Base-by-base conservation (phyloP, 2,113 vertebrate species). In the Brachyhypopomus gauderio region DNA sequence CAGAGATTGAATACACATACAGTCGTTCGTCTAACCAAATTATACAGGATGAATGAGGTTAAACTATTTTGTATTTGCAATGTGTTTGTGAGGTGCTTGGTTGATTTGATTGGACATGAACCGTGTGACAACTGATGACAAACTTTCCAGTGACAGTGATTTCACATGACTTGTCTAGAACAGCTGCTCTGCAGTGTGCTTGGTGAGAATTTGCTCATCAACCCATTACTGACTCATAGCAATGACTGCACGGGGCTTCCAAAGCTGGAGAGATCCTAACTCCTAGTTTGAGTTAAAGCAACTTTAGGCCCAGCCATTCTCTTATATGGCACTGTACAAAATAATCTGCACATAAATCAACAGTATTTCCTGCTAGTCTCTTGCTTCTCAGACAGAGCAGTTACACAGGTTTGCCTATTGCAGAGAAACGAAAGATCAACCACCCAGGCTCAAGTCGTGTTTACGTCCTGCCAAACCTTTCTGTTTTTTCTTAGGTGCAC, bases 331-430 rank as follows among this genome's bases (percentile, higher is more conserved):
- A 55, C 30, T 34, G 45, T 34, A 23, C 45, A 70, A 27, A 58
- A 38, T 19, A 17, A 9, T 38, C 70, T 69, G 12, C 17, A 20
- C 11, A 34, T 60, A 38, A 19, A 34, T 58, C 38, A 60, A 12
- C 55, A 23, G 67, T 52, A 69, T 38, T 72, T 7, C 25, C 86
- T 87, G 75, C 82, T 84, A 74, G 63, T 23, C 36, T 41, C 52
- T 64, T 27, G 23, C 17, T 41, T 63, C 16, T 16, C 36, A 20
- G 59, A 52, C 27, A 11, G 80, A 74, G 52, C 38, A 70, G 77
- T 72, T 75, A 41, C 25, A 78, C 83, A 76, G 30, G 30, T 86
- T 85, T 23, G n/a, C 20, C 41, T 58, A 27, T 52, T 2, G 4
- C 27, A 3, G 8, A 36, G 4, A 62, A 79, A 63, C 22, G 22